Conservation (phyloP, 2,797 vertebrate species). For the Nyctibius grandis region DNA sequence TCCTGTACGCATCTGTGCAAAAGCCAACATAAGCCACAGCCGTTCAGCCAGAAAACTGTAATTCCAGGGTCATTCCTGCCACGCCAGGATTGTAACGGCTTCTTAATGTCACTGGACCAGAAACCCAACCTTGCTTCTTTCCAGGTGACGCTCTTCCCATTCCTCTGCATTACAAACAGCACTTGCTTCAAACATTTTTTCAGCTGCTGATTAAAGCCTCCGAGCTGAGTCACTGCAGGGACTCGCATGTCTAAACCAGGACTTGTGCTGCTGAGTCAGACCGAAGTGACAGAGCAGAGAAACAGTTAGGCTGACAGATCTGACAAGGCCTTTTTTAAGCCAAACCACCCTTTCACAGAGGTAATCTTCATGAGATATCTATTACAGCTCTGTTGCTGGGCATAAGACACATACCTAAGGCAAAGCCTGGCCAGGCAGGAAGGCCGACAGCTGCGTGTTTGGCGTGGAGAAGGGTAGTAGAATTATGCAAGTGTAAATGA, state of each 20-base stretch:
- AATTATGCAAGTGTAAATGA: not conserved
- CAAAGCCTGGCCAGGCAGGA: not conserved
- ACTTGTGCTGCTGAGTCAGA: constrained; percentile 54
- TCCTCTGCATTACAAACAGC: not conserved
- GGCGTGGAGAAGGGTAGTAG: rapidly evolving
- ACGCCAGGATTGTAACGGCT: rapidly evolving
- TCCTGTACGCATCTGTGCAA: not conserved
- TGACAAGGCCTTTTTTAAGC: not conserved
- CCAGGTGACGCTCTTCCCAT: not conserved
- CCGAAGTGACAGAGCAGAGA: not conserved
- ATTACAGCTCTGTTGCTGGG: not conserved
- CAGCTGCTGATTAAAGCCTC: not conserved
- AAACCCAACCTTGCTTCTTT: not conserved
- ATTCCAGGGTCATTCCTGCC: not conserved
- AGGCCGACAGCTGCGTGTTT: not conserved
- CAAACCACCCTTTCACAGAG: not conserved
- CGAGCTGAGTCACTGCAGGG: constrained; percentile 43
- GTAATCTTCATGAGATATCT: not conserved
- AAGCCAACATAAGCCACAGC: not conserved
- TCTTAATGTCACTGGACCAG: not conserved
- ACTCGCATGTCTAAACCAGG: not conserved
- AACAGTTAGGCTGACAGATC: not conserved
- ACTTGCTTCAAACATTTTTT: not conserved
- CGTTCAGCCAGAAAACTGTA: not conserved
- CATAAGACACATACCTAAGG: not conserved